phyloP scores from a whole-genome alignment of 2,113 vertebrate genomes.

The Glaucidium brasilianum region DNA sequence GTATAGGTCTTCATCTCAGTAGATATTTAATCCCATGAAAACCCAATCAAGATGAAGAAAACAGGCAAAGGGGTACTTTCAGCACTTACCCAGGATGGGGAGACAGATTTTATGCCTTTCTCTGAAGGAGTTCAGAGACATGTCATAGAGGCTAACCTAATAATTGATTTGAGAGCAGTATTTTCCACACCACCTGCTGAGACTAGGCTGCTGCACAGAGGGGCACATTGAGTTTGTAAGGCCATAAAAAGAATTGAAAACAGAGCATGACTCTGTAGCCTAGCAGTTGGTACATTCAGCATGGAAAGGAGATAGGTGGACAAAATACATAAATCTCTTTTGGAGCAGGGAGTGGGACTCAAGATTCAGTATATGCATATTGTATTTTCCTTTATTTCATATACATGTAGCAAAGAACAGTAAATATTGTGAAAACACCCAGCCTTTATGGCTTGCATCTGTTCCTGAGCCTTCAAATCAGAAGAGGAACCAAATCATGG shows the following conservation, averaged over 20 bases:
- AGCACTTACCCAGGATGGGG: not conserved
- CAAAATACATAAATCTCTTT: not conserved
- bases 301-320: not conserved
- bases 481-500: not conserved
- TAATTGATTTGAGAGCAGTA: not conserved
- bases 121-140: not conserved
- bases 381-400: not conserved
- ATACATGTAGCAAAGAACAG: not conserved
- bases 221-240: not conserved
- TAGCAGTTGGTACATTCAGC: not conserved
- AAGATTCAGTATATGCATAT: not conserved
- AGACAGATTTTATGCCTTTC: not conserved
- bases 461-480: not conserved
- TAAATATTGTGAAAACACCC: not conserved
- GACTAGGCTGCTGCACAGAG: not conserved
- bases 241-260: not conserved
- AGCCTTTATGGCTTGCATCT: not conserved
- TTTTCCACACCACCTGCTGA: not conserved
- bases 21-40: not conserved
- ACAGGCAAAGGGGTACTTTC: not conserved
- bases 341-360: not conserved
- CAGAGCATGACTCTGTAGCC: not conserved
- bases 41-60: not conserved
- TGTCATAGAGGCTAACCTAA: not conserved
- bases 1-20: not conserved